phyloP scores from a whole-genome alignment of 2,797 vertebrate species.

The Heterohyrax brucei region DNA sequence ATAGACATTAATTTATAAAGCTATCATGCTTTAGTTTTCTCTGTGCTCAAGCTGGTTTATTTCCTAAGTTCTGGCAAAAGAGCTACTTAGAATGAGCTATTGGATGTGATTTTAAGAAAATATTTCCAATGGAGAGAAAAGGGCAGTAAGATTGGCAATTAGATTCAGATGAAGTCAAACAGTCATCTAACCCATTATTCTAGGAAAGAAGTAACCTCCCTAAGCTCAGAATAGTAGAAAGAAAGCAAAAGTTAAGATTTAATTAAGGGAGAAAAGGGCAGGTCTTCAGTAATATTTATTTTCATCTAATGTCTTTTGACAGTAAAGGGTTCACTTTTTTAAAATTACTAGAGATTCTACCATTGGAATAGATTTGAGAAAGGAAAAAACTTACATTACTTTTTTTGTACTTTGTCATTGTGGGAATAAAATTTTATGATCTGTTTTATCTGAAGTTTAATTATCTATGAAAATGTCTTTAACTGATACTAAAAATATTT shows the following conservation, averaged over 20 bases:
- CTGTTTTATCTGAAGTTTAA: conserved; percentile 16
- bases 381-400: background rate
- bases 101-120: conserved; percentile 69
- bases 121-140: conserved; percentile 46
- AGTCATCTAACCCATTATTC: conserved; percentile 38
- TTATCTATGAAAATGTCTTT: background rate
- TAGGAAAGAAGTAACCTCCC: conserved; percentile 15
- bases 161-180: conserved; percentile 72
- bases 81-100: conserved; percentile 52
- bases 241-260: background rate
- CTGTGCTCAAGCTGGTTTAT: conserved; percentile 32
- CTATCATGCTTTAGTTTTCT: background rate
- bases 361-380: background rate
- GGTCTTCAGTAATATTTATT: conserved; percentile 38
- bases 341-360: conserved; percentile 36
- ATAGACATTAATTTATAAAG: conserved; percentile 32
- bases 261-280: background rate
- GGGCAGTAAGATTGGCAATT: conserved; percentile 52
- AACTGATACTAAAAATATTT: background rate
- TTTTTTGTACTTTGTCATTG: background rate
- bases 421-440: conserved; percentile 41
- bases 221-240: background rate
- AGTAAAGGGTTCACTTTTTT: background rate
- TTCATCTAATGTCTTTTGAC: conserved; percentile 37
- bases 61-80: background rate